Base-by-base conservation (phyloP, 2,797 vertebrate species). In the Oreonectes daqikongensis region DNA sequence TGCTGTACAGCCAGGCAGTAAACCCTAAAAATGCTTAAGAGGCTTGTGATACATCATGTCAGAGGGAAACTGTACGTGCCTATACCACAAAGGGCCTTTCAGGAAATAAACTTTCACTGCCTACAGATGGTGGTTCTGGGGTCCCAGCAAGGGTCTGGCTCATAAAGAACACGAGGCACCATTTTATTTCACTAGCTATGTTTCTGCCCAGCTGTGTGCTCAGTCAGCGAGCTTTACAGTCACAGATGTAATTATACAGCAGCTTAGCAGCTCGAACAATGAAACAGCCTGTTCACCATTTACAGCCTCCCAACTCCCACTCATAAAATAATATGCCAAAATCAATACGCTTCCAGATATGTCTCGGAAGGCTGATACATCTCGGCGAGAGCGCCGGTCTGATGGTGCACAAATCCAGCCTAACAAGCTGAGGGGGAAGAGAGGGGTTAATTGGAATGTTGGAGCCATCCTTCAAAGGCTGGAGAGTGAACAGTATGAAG, bases 51-150 rank as follows among this genome's bases (percentile, higher is more conserved):
- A 85, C 80, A 88, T 89, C 87, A 86, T 85, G 83, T 84, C 78
- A 68, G 52, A 30, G 48, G 77, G 35, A 65, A 18, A 42, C 79
- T 80, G 59, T 74, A 72, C 59, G 52, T 79, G 74, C 2, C 9
- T 28, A 28, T 44, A 82, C 70, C 10, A 72, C 61, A 48, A 53
- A 75, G 44, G 65, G 59, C 78, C 82, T 81, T 74, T n/a, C 72
- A 78, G 81, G 80, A 78, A 85, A 89, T 84, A 87, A 82, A 87
- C 80, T 82, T 90, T 89, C 81, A 83, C 70, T 70, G 77, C 73
- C 69, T 79, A 84, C 87, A 89, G 88, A 91, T 90, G 89, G 84
- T 80, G 80, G 78, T 84, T 87, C 82, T 75, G 80, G 59, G 69
- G 42, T 71, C 85, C 78, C 81, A 73, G 85, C 64, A 69, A 83